Conservation (phyloP, 2,797 vertebrate species). For the Pampus argenteus region DNA sequence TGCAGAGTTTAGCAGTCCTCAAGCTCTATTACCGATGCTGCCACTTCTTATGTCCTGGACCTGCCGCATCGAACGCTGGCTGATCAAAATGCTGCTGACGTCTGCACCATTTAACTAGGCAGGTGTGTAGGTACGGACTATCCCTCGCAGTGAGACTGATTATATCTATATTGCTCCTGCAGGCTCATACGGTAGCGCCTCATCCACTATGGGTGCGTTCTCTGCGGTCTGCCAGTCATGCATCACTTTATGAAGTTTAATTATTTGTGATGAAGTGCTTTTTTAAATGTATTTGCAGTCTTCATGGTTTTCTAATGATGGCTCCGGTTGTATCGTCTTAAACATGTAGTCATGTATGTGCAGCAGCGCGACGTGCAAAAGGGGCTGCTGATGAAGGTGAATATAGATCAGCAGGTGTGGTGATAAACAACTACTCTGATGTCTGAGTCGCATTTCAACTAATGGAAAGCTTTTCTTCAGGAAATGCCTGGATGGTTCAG, state of each 20-base stretch:
- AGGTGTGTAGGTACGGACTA: slow-evolving; percentile 16
- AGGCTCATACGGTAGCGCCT: not conserved
- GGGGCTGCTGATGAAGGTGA: no score
- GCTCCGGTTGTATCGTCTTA: no score
- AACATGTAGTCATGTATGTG: not conserved
- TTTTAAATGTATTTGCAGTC: not conserved
- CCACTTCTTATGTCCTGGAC: slow-evolving; percentile 50
- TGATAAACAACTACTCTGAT: no score
- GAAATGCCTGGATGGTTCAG: no score
- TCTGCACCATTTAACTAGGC: slow-evolving; percentile 39
- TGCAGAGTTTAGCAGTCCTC: slow-evolving; percentile 58
- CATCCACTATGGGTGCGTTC: slow-evolving; percentile 3
- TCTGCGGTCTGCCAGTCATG: not conserved
- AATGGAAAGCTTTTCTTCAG: no score
- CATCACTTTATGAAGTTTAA: not conserved
- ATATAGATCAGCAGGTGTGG: no score
- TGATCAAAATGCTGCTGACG: slow-evolving; percentile 62
- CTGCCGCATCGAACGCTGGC: slow-evolving; percentile 29
- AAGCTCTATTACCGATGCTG: slow-evolving; percentile 52
- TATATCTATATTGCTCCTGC: slow-evolving; percentile 49
- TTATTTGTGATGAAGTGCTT: not conserved
- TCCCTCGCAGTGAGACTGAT: slow-evolving; percentile 43
- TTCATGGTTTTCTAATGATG: not conserved
- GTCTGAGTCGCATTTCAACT: no score
- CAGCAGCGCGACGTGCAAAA: no score